Base-by-base conservation (phyloP, 2,113 vertebrate species). In the Litocranius walleri region DNA sequence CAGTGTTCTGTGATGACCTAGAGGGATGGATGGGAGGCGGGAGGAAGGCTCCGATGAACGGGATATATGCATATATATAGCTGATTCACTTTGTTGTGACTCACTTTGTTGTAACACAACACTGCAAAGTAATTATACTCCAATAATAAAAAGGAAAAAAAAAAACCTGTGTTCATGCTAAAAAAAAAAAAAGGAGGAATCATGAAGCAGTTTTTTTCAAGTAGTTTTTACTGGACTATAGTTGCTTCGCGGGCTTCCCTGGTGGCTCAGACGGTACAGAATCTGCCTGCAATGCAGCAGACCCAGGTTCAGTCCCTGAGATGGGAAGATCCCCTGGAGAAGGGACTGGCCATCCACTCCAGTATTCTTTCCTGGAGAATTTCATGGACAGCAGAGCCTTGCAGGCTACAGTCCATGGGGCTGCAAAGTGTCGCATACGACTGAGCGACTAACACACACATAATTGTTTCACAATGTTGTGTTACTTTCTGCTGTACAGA, bases 351-450 rank as follows among this genome's bases (percentile, higher is more conserved):
- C 40, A 71, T 23, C 67, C n/a, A 71, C 67, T 40, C 67, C n/a
- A 71, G 67, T 71, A 71, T 12, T 71, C 67, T 40, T 23, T 40
- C 7, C 67, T 71, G n/a, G n/a, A 40, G 67, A 71, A 40, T 40
- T 36, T 36, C n/a, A 71, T 23, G 67, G 67, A 23, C n/a, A 71
- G 67, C 1, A 4, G n/a, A 71, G n/a, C 19, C 10, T 23, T 10
- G 67, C 19, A 12, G 67, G n/a, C n/a, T 40, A 40, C 67, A 40
- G 6, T 40, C 67, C 10, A 3, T 6, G n/a, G n/a, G n/a, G 67
- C 8, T 12, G 10, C n/a, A 23, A 71, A 71, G 2, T 36, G 64
- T 71, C 1, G 1, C 9, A 40, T 21, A 36, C 0, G 5, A 40
- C 19, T 40, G 67, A 74, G n/a, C 3, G 4, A 74, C 67, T 40